Evolutionary conservation across 2,888 invertebrate species (phyloP).

Genomic region (Patella ulyssiponensis): DNA sequence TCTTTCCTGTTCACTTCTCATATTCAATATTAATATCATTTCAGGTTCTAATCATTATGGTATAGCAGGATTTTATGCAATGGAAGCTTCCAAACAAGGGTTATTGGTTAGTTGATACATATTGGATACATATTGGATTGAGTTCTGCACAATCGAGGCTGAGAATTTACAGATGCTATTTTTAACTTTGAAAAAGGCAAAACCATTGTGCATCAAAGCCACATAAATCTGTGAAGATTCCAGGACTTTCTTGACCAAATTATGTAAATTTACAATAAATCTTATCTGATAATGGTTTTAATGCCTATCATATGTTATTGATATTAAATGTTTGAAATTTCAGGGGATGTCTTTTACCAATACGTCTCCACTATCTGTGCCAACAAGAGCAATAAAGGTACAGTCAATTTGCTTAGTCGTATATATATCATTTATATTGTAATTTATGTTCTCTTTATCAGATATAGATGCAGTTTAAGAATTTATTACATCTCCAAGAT

Average conservation of each 20-base stretch:
- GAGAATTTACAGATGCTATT: background rate
- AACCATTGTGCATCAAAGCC: no score
- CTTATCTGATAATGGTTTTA: no score
- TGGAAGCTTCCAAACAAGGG: constrained; percentile 60
- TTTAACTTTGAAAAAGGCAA: no score
- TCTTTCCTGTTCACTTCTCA: background rate
- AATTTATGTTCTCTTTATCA: no score
- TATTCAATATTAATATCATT: constrained; percentile 2
- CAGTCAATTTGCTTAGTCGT: constrained; percentile 29
- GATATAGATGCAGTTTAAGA: no score
- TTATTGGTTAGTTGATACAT: constrained; percentile 48
- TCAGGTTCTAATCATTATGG: constrained; percentile 75
- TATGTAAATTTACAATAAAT: no score
- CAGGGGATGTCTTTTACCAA: constrained; percentile 83
- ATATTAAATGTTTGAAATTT: constrained; percentile 24
- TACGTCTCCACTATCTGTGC: constrained; percentile 90
- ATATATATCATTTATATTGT: no score
- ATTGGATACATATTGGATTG: no score
- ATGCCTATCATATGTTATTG: no score
- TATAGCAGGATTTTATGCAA: constrained; percentile 65
- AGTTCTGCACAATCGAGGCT: background rate
- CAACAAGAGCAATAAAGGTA: constrained; percentile 84
- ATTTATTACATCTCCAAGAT: no score
- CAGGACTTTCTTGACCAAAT: background rate
- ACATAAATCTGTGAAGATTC: background rate